Evolutionary conservation across 2,888 invertebrate genomes (phyloP).

Genomic region (Agrotis clavis): DNA sequence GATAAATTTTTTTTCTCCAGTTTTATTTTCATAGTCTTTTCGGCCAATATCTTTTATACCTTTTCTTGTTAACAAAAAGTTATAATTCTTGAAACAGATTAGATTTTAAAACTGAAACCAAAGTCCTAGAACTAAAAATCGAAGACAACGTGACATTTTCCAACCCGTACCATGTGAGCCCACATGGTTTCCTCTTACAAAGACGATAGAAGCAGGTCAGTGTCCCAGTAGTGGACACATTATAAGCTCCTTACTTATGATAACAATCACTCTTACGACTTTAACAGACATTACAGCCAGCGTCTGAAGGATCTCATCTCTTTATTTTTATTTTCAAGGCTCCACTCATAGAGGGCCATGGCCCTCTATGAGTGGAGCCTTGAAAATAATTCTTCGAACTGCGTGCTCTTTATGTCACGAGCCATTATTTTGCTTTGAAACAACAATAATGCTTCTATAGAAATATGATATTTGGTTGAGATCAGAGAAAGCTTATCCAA

Average conservation of each 20-base stretch:
- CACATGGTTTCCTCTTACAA: background rate
- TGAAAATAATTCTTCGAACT: background rate
- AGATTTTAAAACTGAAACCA: too few relatives aligned
- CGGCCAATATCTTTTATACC: constrained; percentile 12
- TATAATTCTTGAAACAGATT: background rate
- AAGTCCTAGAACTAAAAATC: background rate
- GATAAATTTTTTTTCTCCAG: background rate
- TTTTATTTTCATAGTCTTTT: background rate
- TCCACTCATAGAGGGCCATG: too few relatives aligned
- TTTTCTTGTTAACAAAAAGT: constrained; percentile 18
- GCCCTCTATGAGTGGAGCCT: background rate
- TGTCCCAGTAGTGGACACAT: background rate
- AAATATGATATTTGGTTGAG: background rate
- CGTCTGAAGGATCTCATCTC: background rate
- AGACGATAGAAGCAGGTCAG: too few relatives aligned
- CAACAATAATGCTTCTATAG: background rate
- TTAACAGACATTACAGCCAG: background rate
- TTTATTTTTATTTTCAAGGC: too few relatives aligned
- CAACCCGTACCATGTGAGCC: background rate
- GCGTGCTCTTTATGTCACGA: too few relatives aligned
- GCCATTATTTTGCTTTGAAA: background rate
- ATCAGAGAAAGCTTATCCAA: too few relatives aligned
- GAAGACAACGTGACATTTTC: background rate
- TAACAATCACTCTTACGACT: background rate
- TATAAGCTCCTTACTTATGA: too few relatives aligned